Base-by-base conservation (phyloP, 2,797 vertebrate species). In the Gallirallus australis region DNA sequence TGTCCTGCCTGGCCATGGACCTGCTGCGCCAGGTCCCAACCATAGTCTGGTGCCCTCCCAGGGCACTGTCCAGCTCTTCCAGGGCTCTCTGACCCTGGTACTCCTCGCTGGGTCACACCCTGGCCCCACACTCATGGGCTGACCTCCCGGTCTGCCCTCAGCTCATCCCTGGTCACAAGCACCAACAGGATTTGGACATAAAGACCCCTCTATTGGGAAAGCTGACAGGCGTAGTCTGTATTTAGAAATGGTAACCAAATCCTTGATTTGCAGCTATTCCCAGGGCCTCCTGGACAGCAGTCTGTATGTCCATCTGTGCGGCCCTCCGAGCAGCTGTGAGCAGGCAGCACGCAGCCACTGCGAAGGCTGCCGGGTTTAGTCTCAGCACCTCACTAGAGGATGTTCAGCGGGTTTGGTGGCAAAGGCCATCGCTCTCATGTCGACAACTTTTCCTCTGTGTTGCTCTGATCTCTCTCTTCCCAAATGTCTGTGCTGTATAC, bases 141-240 rank as follows among this genome's bases (percentile, higher is more conserved):
- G 30, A 9, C 3, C 30, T 15, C 12, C 40, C 37, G 39, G 17
- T 5, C 53, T 47, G 9, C 17, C 23, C 10, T 20, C 66, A 56
- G 20, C 35, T 69, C 5, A 1, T 28, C 24, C 40, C 4, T 0
- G 0, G 39, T 33, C n/a, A 30, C 45, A 70, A 66, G 20, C 30
- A 30, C 6, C 9, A 3, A 25, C 7, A 17, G 65, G 47, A 70
- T 3, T 9, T 37, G 30, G 20, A 50, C 20, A 21, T 13, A 54
- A 82, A 83, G 5, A 16, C 25, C 24, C 5, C 6, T 79, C 70
- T 37, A 27, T 50, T 47, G 30, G 27, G 35, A 13, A 82, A 52
- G 61, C 8, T 89, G 70, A 47, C 20, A 75, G 42, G n/a, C n/a
- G 13, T 30, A 63, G 50, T 68, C 57, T 35, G 4, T 4, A 13